A percentile compares a stretch with the other conserved stretches of the same genome.
phyloP scores from a whole-genome alignment of 92 coral and sea anemone genomes.

The Heliopora coerulea region DNA sequence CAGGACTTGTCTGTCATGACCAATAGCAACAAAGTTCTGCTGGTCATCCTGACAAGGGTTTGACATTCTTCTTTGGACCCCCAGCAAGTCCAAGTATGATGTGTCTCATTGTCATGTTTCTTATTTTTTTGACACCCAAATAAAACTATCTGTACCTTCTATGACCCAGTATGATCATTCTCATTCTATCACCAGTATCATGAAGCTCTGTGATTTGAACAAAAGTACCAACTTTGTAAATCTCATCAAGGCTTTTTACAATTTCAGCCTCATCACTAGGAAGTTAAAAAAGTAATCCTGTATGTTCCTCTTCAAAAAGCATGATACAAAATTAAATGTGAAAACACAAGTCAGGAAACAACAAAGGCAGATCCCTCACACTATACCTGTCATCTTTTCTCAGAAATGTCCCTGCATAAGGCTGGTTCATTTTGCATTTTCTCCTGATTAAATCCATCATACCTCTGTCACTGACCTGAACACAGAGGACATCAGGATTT shows the following conservation, averaged over 20 bases:
- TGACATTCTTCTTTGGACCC: no score
- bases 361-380: background rate
- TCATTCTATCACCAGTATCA: slow-evolving; percentile 90
- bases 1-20: no score
- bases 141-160: slow-evolving; percentile 66
- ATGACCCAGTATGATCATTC: slow-evolving; percentile 96
- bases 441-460: slow-evolving; percentile 84
- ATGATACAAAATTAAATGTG: background rate
- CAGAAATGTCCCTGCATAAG: slow-evolving; percentile 96
- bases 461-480: slow-evolving; percentile 79
- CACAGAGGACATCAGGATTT: background rate
- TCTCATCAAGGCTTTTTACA: slow-evolving; percentile 74
- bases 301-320: background rate
- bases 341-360: background rate
- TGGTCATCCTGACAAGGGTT: no score
- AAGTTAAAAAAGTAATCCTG: background rate
- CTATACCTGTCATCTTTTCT: slow-evolving; percentile 84
- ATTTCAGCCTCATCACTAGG: slow-evolving; percentile 86
- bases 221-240: slow-evolving; percentile 92
- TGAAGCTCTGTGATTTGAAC: slow-evolving; percentile 96
- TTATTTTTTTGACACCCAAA: no score
- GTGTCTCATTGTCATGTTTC: no score
- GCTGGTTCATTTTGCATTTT: slow-evolving; percentile 86
- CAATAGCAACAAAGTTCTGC: no score
- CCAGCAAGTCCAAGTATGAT: no score